Evolutionary conservation across 2,888 invertebrate genomes (phyloP), one percentile per base, ranked within the genome.

Genomic region (Polyommatus icarus): DNA sequence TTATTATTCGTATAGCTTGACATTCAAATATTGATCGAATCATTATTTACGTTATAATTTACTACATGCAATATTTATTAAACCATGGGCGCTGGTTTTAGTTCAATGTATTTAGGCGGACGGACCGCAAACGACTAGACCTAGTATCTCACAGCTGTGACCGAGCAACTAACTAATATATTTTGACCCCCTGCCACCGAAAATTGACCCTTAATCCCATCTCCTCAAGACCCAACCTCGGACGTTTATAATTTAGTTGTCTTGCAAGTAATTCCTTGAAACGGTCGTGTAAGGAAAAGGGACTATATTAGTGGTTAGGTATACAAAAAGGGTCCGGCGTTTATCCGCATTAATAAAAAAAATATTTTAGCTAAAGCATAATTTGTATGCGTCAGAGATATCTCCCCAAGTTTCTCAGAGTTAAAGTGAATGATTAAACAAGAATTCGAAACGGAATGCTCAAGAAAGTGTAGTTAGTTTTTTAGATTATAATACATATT

Each of bases 121-220:
- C 77, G 83, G 82, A 89, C 90, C 91, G 83, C 90, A 89, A 90
- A 89, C 85, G 86, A 84, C 86, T 87, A 85, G 86, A 85, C 87
- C 88, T 85, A 87, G 86, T 84, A 83, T 83, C 84, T 85, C 85
- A 79, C 91, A 90, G 89, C 88, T 90, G 90, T 82, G 89, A 82
- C 90, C 83, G 82, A 77, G 67, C 59, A 61, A 61, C 57, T 36
- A 59, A 77, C 82, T 78, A 79, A 29, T 59, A 8, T 76, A 72
- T 24, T 15, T 15, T 61, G 78, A 80, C 10, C 78, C 50, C 7
- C 54, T 5, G 29, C 24, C 18, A 54, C 6, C 6, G 5, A 18
- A 54, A 78, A 73, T 6, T 78, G 15, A 77, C 73, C 78, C 76
- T 73, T 80, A 81, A 40, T 5, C 10, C 20, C 3, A 54, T 29